These are phyloP conservation scores for Nowickia ferox DNA, from an alignment of 2,888 invertebrate species.

Conservation along the genomic window DNA sequence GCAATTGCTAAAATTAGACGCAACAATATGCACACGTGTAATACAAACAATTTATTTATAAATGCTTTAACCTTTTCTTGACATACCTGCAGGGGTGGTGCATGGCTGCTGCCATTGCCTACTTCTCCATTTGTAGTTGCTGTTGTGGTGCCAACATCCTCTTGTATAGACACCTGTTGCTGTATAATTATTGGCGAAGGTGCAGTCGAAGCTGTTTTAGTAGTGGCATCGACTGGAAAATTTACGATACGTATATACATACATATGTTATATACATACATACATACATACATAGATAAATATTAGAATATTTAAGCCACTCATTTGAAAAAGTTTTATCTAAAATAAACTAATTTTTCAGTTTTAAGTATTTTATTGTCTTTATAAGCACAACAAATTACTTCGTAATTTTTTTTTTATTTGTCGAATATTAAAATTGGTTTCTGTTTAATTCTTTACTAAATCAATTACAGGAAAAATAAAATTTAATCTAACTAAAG, in stretches of 20 bases:
- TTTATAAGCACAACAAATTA: too few species aligned
- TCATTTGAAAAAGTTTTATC: background rate
- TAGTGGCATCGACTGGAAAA: constrained; percentile 79
- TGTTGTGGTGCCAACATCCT: constrained; percentile 73
- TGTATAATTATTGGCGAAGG: constrained; percentile 75
- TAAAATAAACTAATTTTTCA: too few species aligned
- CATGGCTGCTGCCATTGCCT: constrained; percentile 82
- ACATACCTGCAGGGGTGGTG: constrained; percentile 85
- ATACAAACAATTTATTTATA: background rate
- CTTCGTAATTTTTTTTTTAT: too few species aligned
- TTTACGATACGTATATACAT: constrained; percentile 77
- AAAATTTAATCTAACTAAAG: too few species aligned
- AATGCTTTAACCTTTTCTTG: background rate
- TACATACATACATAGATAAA: background rate
- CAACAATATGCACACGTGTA: background rate
- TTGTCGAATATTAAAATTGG: too few species aligned
- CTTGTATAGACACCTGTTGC: constrained; percentile 79
- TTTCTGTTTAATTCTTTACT: too few species aligned
- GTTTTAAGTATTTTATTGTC: too few species aligned
- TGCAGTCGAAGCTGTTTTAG: constrained; percentile 73
- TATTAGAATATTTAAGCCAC: background rate
- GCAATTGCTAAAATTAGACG: constrained; percentile 83
- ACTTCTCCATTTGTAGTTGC: constrained; percentile 85
- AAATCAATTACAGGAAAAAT: too few species aligned
- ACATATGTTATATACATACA: background rate